Evolutionary conservation across 1,140 invertebrate species (phyloP), one percentile per base, ranked within the genome.

Genomic region (Calliopsis andreniformis): DNA sequence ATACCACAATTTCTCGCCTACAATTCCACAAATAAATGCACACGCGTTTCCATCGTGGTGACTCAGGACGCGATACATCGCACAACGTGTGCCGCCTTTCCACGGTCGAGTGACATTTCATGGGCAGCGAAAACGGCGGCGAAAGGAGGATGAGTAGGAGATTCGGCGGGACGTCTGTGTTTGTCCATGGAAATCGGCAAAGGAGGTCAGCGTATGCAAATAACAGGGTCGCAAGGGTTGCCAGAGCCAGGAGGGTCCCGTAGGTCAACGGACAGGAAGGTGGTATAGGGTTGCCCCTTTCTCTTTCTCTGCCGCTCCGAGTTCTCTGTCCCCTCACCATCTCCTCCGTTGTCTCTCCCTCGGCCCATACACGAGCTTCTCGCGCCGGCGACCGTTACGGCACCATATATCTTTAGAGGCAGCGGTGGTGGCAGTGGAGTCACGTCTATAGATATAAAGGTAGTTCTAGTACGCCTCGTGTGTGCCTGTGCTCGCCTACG

Each of bases 161-260:
- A 75, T 75, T 84, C 82, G 68, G 78, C 78, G 83, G 76, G 71
- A 82, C 56, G 76, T 81, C 81, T 88, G 82, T 87, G 86, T 87
- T 89, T 88, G 82, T 81, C 80, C 86, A 84, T 84, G 83, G 82
- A 87, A 88, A 87, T 89, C 82, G 83, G 76, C 78, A 78, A 88
- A 89, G 84, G 85, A 87, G 87, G 87, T 89, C 87, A 88, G 83
- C 84, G 78, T 87, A 89, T 87, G 88, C 88, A 89, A 89, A 89
- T 89, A 89, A 86, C 81, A 81, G 80, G 87, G 83, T 88, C 82
- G 85, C 72, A 78, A 85, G 84, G 83, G 73, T 79, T 82, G 83
- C 68, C 81, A 58, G 78, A 72, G 73, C 66, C 70, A 62, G 73
- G 84, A 88, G 86, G 86, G 87, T 88, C 87, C 87, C 83, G 78